Percentiles rank a stretch among this genome's conserved stretches.
Evolutionary conservation across 2,797 vertebrate species (phyloP).

Genomic region (Typhlichthys eigenmanni): DNA sequence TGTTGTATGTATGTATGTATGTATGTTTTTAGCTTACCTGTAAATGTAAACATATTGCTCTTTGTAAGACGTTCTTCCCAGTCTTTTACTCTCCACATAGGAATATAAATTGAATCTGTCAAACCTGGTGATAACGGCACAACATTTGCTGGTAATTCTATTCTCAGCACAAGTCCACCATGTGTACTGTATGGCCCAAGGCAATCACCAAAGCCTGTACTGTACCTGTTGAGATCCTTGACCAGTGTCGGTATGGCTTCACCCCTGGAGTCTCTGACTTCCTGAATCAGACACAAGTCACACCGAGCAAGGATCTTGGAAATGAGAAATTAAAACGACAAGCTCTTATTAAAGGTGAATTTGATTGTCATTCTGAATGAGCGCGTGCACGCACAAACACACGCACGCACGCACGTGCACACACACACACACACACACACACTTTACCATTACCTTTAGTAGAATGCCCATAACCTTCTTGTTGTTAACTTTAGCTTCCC

Average conservation of each 20-base stretch:
- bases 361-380: no score
- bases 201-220: not conserved
- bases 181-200: not conserved
- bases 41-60: constrained; percentile 86
- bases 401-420: no score
- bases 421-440: no score
- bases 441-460: constrained; percentile 74
- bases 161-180: not conserved
- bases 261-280: constrained; percentile 82
- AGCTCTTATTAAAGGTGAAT: not conserved
- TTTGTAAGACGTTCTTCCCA: constrained; percentile 82
- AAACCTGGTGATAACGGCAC: constrained; percentile 57
- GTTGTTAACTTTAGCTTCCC: constrained; percentile 80
- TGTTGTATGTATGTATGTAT: not conserved
- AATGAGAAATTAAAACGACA: constrained; percentile 8
- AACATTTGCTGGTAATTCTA: no score
- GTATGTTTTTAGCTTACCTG: constrained; percentile 63
- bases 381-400: no score
- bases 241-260: constrained; percentile 73
- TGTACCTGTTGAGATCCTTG: constrained; percentile 78
- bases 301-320: constrained; percentile 81
- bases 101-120: constrained; percentile 74
- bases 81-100: constrained; percentile 77
- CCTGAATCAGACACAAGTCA: constrained; percentile 82
- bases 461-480: constrained; percentile 78